Base-by-base conservation (phyloP, 2,113 vertebrate genomes). In the Pteruthius melanotis region DNA sequence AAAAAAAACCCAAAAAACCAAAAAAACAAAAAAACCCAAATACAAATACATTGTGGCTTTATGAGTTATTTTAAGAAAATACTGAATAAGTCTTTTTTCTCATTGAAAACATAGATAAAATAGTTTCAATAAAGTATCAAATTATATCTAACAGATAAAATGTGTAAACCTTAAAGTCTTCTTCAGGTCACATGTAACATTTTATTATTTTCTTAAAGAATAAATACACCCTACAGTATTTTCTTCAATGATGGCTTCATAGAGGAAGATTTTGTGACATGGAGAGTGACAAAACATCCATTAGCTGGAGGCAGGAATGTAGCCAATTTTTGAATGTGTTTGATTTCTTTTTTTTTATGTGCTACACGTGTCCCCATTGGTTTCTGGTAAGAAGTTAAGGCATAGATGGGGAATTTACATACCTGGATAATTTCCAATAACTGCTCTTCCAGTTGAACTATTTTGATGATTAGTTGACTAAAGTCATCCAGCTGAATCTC, bases 391-490 rank as follows among this genome's bases (percentile, higher is more conserved):
- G 69, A 93, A 90, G 76, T 72, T 79, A 79, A 81, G 45, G 39
- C 11, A 37, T 61, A 92, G 66, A 68, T 77, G 22, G 23, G 12
- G 23, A 92, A 94, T 89, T 92, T 89, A 60, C 59, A 70, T 86
- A 27, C 22, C 69, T 87, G 53, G 31, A 11, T 87, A 13, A 81
- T 87, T 18, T 88, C 69, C 81, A 92, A 72, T 44, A 83, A 56
- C 8, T 65, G 9, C 10, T 93, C 47, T 94, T 94, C 71, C 54
- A 44, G 65, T 61, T 94, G 59, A 94, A 68, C 17, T 78, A 8
- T 47, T 95, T 79, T 92, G 74, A 57, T 87, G 50, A 92, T 93
- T 89, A 94, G 54, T 59, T 95, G 37, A 91, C 49, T 89, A 50
- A 89, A 86, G 44, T 57, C 3, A 82, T 69, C 31, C 2, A 2